Conservation (phyloP, 1,140 invertebrate genomes). For the Microvelia longipes region DNA sequence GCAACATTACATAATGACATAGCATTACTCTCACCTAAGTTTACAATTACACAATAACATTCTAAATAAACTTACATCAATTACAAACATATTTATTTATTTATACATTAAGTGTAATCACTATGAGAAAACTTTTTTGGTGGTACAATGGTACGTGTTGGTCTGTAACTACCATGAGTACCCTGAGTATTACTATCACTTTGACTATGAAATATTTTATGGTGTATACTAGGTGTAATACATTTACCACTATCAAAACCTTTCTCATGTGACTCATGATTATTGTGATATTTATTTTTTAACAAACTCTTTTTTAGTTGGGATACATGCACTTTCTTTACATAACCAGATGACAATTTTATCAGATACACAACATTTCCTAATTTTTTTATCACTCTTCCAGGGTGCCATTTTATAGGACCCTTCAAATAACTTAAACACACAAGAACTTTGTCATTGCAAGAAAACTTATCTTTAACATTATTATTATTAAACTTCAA, state of each 20-base stretch:
- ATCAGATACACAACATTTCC: background rate
- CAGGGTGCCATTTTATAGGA: background rate
- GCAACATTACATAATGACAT: no score
- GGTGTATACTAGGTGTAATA: background rate
- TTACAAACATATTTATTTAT: no score
- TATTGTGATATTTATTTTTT: background rate
- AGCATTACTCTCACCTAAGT: no score
- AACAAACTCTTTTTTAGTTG: background rate
- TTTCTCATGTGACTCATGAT: background rate
- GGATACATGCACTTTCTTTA: background rate
- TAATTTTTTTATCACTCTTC: background rate
- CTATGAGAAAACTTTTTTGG: background rate
- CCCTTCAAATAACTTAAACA: background rate
- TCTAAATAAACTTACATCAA: no score
- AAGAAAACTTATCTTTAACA: background rate
- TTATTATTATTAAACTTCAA: background rate
- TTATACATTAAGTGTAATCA: background rate
- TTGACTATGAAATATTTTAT: background rate
- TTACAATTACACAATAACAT: no score
- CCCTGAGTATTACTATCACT: background rate
- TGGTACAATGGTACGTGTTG: background rate
- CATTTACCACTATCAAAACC: background rate
- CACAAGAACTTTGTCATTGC: background rate
- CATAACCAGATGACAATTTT: background rate
- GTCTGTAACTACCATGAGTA: background rate